Evolutionary conservation across 2,888 invertebrate species (phyloP).

Genomic region (Leptothorax acervorum): DNA sequence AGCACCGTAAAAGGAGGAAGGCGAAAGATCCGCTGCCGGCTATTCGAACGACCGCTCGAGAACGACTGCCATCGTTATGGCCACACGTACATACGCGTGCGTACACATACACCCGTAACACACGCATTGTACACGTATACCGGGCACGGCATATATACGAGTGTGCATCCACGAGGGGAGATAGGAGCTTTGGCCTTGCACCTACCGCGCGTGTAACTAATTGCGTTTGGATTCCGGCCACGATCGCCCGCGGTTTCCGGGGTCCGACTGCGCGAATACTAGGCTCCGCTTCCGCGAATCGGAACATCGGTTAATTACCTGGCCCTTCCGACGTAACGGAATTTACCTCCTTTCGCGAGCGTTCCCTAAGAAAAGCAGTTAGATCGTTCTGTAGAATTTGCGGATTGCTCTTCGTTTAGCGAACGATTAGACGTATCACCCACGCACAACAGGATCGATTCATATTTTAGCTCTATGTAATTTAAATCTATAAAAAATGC

Average conservation of each 20-base stretch:
- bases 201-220: conserved; percentile 77
- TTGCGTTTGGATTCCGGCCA: conserved; percentile 78
- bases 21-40: conserved; percentile 59
- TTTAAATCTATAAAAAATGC: not conserved
- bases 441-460: not conserved
- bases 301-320: conserved; percentile 74
- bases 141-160: conserved; percentile 8
- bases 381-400: conserved; percentile 13
- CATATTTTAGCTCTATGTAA: not conserved
- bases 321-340: conserved; percentile 58
- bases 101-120: not conserved
- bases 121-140: not conserved
- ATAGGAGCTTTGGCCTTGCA: conserved; percentile 64
- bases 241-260: conserved; percentile 76
- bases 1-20: conserved; percentile 68
- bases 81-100: not conserved
- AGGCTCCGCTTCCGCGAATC: conserved; percentile 73
- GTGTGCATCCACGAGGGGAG: conserved; percentile 43
- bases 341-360: conserved; percentile 57
- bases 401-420: conserved; percentile 20
- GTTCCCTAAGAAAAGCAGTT: conserved; percentile 34
- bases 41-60: conserved; percentile 34
- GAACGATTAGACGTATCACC: not conserved
- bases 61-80: conserved; percentile 42
- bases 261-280: conserved; percentile 71